A percentile compares a stretch with the other conserved stretches of the same genome.
Conservation (phyloP, 2,888 invertebrate genomes). For the Hirudinaria manillensis region DNA sequence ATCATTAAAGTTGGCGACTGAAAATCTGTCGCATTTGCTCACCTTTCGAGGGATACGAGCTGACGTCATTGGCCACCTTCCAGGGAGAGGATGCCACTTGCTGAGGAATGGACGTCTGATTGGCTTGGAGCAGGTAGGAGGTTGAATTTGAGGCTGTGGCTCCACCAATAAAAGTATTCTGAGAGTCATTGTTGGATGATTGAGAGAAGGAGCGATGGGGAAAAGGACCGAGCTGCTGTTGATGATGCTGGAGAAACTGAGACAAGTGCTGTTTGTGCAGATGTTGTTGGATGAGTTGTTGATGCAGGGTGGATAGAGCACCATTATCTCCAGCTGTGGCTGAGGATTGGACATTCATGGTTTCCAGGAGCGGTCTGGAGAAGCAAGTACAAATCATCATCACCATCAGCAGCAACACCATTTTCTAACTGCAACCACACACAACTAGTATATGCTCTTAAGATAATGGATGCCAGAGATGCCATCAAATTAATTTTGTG, state of each 20-base stretch:
- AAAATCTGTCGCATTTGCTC: too few relatives aligned
- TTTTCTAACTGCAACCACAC: too few relatives aligned
- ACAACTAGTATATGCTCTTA: too few relatives aligned
- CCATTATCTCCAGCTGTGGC: background rate
- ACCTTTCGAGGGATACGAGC: too few relatives aligned
- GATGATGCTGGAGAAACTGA: constrained; percentile 6
- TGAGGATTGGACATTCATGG: background rate
- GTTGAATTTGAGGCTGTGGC: constrained; percentile 10
- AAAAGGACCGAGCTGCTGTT: background rate
- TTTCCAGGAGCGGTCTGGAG: background rate
- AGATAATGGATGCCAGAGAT: too few relatives aligned
- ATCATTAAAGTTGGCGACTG: background rate
- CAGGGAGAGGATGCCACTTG: background rate
- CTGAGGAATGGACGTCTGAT: constrained; percentile 45
- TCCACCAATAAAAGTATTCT: background rate
- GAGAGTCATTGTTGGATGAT: background rate
- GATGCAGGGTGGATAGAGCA: constrained; percentile 9
- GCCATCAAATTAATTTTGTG: too few relatives aligned
- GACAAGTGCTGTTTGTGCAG: background rate
- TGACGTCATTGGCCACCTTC: constrained; percentile 1
- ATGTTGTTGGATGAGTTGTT: constrained; percentile 22
- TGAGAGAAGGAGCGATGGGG: constrained; percentile 14
- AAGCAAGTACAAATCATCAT: background rate
- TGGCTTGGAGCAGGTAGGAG: constrained; percentile 1
- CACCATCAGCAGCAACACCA: too few relatives aligned